Conservation (phyloP, 2,113 vertebrate genomes). For the Saiga tatarica region DNA sequence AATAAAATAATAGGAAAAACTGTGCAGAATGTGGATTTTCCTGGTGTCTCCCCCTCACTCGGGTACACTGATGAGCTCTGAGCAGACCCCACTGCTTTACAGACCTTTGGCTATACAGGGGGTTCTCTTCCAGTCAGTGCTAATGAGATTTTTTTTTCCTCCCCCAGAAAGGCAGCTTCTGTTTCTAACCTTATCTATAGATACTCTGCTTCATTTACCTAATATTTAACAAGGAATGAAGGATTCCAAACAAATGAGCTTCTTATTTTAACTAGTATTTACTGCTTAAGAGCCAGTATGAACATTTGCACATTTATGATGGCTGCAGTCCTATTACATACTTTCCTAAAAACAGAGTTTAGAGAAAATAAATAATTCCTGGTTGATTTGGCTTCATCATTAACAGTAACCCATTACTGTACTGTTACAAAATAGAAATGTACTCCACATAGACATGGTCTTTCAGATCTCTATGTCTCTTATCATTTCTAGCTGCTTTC, state of each 20-base stretch:
- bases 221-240: background rate
- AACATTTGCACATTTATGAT: background rate
- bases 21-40: background rate
- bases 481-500: background rate
- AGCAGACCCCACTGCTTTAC: background rate
- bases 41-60: background rate
- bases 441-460: background rate
- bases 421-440: background rate
- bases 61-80: background rate
- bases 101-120: background rate
- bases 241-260: background rate
- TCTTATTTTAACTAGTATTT: background rate
- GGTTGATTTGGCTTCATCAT: background rate
- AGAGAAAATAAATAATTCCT: background rate
- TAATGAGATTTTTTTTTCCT: background rate
- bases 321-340: background rate
- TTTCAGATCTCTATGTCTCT: background rate
- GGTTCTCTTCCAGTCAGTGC: background rate
- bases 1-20: slow-evolving; percentile 12
- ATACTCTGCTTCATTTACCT: background rate
- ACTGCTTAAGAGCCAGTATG: background rate
- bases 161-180: background rate
- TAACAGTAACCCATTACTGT: background rate
- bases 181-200: background rate
- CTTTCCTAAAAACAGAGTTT: background rate